These are phyloP conservation scores for Chrysemys picta DNA, from an alignment of 2,113 vertebrate species.

Conservation along the genomic window DNA sequence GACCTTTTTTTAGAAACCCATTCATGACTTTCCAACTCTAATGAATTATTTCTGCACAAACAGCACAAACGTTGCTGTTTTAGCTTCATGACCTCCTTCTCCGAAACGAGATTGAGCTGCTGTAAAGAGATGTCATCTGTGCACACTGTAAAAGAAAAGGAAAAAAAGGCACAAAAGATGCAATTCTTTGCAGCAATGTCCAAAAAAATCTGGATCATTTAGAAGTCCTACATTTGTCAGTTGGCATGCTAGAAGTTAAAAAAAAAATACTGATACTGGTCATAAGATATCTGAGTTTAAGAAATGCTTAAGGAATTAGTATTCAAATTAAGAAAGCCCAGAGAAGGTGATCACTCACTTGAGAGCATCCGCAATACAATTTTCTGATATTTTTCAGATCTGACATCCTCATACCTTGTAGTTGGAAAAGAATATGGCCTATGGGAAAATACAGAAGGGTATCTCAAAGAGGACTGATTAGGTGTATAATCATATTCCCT, in stretches of 20 bases:
- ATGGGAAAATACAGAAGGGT: neutral
- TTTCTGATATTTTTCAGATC: neutral
- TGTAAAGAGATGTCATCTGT: neutral
- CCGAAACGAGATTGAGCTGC: neutral
- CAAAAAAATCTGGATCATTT: neutral
- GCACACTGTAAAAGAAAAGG: neutral
- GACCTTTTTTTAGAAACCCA: neutral
- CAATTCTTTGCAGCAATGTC: neutral
- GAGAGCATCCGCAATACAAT: neutral
- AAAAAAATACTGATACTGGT: neutral
- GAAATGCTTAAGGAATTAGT: neutral
- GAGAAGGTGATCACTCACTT: neutral
- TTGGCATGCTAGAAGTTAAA: neutral
- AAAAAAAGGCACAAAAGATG: neutral
- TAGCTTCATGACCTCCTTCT: constrained; percentile 12
- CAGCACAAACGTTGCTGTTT: neutral
- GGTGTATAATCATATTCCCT: neutral
- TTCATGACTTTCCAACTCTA: neutral
- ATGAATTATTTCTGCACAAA: neutral
- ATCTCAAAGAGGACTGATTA: neutral
- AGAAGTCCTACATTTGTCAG: neutral
- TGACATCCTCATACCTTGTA: neutral
- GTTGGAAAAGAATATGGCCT: neutral
- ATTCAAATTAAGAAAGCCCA: neutral
- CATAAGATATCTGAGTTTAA: neutral